Conservation (phyloP, 1,140 invertebrate genomes). For the Sarcophaga bullata region DNA sequence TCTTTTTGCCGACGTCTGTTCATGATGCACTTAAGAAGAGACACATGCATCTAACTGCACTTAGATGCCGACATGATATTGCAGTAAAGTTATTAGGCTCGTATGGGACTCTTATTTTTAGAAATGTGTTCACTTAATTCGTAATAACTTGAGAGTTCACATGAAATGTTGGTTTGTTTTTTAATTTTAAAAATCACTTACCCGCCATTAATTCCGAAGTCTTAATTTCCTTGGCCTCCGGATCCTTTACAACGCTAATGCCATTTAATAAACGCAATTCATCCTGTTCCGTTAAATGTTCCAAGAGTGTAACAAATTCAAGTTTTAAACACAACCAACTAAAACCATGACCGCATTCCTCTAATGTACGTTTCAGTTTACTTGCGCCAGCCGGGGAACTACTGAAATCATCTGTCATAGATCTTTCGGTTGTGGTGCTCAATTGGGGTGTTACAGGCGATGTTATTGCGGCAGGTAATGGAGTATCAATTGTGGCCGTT, state of each 20-base stretch:
- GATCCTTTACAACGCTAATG: slow-evolving; percentile 77
- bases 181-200: slow-evolving; percentile 42
- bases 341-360: slow-evolving; percentile 76
- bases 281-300: slow-evolving; percentile 71
- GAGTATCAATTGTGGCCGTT: slow-evolving; percentile 51
- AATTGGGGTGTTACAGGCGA: slow-evolving; percentile 44
- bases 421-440: slow-evolving; percentile 16
- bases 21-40: too few species aligned
- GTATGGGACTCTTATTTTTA: too few species aligned
- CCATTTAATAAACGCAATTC: slow-evolving; percentile 72
- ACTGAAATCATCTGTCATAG: neutral
- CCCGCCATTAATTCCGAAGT: slow-evolving; percentile 74
- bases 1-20: too few species aligned
- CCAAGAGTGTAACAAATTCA: slow-evolving; percentile 80
- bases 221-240: slow-evolving; percentile 69
- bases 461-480: slow-evolving; percentile 36
- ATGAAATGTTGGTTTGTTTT: too few species aligned
- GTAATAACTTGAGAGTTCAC: too few species aligned
- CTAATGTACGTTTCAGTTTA: slow-evolving; percentile 46
- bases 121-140: too few species aligned
- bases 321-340: slow-evolving; percentile 81
- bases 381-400: neutral
- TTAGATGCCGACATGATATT: too few species aligned
- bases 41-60: too few species aligned
- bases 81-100: too few species aligned